Conservation (phyloP, 2,797 vertebrate genomes). For the Ateles fusciceps region DNA sequence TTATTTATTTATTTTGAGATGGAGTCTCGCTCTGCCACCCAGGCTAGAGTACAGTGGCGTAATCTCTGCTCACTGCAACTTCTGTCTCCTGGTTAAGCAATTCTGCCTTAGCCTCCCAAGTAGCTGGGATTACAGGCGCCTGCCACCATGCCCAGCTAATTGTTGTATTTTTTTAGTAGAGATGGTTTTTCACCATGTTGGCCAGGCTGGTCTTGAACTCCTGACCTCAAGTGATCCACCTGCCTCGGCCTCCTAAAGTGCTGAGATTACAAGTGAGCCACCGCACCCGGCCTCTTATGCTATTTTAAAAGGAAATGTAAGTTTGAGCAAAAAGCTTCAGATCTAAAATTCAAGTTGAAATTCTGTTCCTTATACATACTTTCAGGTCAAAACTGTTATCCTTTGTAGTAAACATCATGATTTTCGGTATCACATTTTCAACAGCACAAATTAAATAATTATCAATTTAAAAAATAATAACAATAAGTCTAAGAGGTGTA, state of each 20-base stretch:
- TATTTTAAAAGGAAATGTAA: conserved; percentile 28
- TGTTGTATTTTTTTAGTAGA: not conserved
- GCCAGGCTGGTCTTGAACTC: not conserved
- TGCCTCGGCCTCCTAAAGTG: not conserved
- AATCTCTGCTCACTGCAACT: not conserved
- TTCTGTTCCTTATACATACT: not conserved
- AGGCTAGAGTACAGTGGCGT: not conserved
- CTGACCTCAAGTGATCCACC: not conserved
- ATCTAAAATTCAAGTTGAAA: conserved; percentile 54
- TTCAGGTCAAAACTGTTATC: not conserved
- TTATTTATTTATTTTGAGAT: not conserved
- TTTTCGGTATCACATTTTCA: not conserved
- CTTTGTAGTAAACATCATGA: not conserved
- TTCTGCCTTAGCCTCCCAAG: not conserved
- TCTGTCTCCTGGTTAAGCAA: not conserved
- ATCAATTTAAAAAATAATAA: not conserved
- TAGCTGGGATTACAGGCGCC: not conserved
- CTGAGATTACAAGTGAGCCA: not conserved
- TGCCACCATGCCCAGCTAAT: not conserved
- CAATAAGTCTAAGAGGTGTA: not conserved
- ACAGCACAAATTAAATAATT: conserved; percentile 30
- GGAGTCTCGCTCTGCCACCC: not conserved
- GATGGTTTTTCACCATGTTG: not conserved
- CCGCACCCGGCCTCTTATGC: not conserved
- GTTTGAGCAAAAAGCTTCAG: not conserved